phyloP scores from a whole-genome alignment of 2,888 invertebrate genomes.

The Epinotia ramella region DNA sequence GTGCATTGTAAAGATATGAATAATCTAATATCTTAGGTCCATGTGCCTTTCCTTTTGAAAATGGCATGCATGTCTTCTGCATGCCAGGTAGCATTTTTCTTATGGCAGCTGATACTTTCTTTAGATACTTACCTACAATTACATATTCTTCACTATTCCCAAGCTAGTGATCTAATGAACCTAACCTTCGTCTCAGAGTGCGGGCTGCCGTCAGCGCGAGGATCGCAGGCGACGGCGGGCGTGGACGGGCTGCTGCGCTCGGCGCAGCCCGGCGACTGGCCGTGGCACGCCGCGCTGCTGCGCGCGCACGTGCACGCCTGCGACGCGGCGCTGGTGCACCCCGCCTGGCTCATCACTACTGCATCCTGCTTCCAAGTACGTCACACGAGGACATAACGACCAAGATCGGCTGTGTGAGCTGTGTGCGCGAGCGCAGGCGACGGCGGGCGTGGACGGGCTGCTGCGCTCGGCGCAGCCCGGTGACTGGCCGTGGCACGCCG shows the following conservation, averaged over 20 bases:
- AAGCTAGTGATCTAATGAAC: background rate
- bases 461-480: constrained; percentile 91
- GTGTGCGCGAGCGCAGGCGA: constrained; percentile 81
- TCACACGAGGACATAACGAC: background rate
- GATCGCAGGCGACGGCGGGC: constrained; percentile 72
- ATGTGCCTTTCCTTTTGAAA: too few species aligned
- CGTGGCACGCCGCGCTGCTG: constrained; percentile 95
- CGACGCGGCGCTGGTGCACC: constrained; percentile 93
- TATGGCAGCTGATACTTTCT: too few species aligned
- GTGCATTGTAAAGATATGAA: too few species aligned
- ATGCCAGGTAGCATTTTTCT: too few species aligned
- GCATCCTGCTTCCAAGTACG: constrained; percentile 92
- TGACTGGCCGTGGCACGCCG: constrained; percentile 97
- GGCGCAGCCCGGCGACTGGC: constrained; percentile 94
- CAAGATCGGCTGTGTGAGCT: constrained; percentile 58
- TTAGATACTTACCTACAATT: too few species aligned
- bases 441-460: constrained; percentile 82
- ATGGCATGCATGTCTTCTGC: too few species aligned
- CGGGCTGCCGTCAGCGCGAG: constrained; percentile 88
- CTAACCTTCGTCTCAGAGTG: constrained; percentile 83
- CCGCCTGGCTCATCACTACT: constrained; percentile 94
- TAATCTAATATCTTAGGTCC: too few species aligned
- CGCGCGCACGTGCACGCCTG: constrained; percentile 95
- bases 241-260: constrained; percentile 88
- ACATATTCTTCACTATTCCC: too few species aligned